phyloP scores from a whole-genome alignment of 2,888 invertebrate species.

The Lottia gigantea region DNA sequence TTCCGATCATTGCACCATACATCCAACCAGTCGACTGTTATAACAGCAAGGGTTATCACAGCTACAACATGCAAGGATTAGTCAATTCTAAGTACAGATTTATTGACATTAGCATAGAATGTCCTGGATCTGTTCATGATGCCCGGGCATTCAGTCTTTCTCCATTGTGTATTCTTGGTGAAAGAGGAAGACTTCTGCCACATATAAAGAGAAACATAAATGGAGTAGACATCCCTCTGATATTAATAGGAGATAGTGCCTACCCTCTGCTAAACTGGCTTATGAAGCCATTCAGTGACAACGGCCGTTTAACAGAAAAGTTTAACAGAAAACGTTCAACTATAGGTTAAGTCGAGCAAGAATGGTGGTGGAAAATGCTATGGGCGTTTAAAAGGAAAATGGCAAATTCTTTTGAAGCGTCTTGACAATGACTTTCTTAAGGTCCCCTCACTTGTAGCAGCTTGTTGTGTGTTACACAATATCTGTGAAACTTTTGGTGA shows the following conservation, averaged over 20 bases:
- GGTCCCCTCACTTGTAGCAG: no score
- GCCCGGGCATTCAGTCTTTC: conserved; percentile 20
- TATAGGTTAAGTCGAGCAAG: no score
- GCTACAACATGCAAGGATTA: conserved; percentile 23
- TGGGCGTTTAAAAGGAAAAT: no score
- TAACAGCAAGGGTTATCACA: conserved; percentile 25
- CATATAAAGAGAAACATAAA: not conserved
- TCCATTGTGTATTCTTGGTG: conserved; percentile 10
- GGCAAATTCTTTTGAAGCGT: no score
- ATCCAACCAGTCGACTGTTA: conserved; percentile 22
- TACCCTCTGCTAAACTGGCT: conserved; percentile 13
- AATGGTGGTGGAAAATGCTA: no score
- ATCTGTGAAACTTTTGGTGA: no score
- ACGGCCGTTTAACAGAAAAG: no score
- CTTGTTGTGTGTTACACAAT: no score
- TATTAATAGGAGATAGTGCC: conserved; percentile 24
- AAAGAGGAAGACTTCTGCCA: conserved; percentile 17
- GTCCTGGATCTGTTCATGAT: conserved; percentile 27
- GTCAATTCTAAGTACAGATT: conserved; percentile 20
- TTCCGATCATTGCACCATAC: conserved; percentile 24
- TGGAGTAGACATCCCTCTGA: conserved; percentile 10
- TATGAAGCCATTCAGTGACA: no score
- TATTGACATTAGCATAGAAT: conserved; percentile 17
- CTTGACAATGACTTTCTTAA: no score
- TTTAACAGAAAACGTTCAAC: no score